Evolutionary conservation across 2,113 vertebrate species (phyloP), one percentile per base, ranked within the genome.

Genomic region (Trachemys scripta): DNA sequence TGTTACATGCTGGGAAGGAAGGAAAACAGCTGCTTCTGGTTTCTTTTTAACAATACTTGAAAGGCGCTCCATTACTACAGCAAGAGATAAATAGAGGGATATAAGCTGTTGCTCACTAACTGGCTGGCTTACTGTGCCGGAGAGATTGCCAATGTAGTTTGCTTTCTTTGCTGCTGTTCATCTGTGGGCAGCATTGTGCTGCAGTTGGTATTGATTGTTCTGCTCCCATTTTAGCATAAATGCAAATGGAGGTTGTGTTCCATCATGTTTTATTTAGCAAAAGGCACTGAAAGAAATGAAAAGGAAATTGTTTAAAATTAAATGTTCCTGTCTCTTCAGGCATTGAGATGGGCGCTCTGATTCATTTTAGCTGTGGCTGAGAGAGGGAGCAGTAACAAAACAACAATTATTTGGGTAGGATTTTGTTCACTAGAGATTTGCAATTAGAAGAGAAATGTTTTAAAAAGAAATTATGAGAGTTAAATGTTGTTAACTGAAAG

Each of bases 301-400:
- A 96, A 92, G 88, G 88, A 98, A 98, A 98, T 96, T 97, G 91
- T 83, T 96, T 93, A 96, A 97, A 98, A 98, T 98, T 98, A 98
- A 98, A 97, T 96, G 94, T 96, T 97, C 87, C 95, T 97, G 85
- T 98, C 97, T 97, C 94, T 97, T 96, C 90, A 94, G 94, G 95
- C 94, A 96, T 90, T 90, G 95, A 98, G 91, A 97, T 97, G 96
- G 94, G 92, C 90, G 88, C 96, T 96, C 92, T 95, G 95, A 98
- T 97, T 98, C 96, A 98, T 98, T 97, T 97, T 86, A 51, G 8
- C 92, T 17, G 20, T 82, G n/a, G 47, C 76, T 97, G 84, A 93
- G 90, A 98, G 94, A 94, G 62, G 84, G 94, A 95, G 82, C 94
- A 96, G 97, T 92, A 97, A 96, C 42, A 91, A 91, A 95, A 81